Percentiles rank a stretch among this genome's conserved stretches.
These are phyloP conservation scores for Drosophila eugracilis DNA, from an alignment of 1,140 invertebrate species.

Conservation along the genomic window DNA sequence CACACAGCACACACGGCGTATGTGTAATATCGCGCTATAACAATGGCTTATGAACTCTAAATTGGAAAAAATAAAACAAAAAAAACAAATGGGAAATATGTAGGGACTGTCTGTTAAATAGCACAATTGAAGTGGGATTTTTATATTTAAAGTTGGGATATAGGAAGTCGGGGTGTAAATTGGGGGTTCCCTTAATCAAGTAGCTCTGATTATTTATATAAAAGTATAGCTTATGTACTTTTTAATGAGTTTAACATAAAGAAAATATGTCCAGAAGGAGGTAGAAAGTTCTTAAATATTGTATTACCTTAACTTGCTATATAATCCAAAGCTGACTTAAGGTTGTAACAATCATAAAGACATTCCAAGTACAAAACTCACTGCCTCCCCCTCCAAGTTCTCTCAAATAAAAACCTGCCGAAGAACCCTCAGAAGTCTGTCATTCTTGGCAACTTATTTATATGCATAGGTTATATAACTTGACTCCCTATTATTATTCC, in stretches of 20 bases:
- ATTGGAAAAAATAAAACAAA: slow-evolving; percentile 39
- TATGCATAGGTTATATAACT: slow-evolving; percentile 45
- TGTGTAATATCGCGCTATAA: slow-evolving; percentile 58
- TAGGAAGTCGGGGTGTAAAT: neutral
- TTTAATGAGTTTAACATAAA: too few relatives aligned
- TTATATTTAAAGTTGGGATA: slow-evolving; percentile 10
- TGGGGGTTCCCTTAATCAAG: too few relatives aligned
- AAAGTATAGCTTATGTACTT: too few relatives aligned
- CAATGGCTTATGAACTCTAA: slow-evolving; percentile 51
- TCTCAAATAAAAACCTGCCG: neutral
- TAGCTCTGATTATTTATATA: too few relatives aligned
- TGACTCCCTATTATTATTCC: slow-evolving; percentile 33
- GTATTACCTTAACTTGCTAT: too few relatives aligned
- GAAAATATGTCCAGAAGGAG: too few relatives aligned
- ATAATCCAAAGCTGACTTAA: too few relatives aligned
- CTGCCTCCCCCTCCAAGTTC: neutral
- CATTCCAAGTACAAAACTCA: neutral
- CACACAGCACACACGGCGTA: slow-evolving; percentile 53
- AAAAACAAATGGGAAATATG: slow-evolving; percentile 19
- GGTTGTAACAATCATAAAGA: too few relatives aligned
- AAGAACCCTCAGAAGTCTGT: slow-evolving; percentile 1
- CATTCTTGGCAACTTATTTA: slow-evolving; percentile 34
- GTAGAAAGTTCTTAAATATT: too few relatives aligned
- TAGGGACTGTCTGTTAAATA: slow-evolving; percentile 10
- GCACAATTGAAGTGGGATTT: slow-evolving; percentile 24